Conservation (phyloP, 2,797 vertebrate species). For the Bradypodion pumilum region DNA sequence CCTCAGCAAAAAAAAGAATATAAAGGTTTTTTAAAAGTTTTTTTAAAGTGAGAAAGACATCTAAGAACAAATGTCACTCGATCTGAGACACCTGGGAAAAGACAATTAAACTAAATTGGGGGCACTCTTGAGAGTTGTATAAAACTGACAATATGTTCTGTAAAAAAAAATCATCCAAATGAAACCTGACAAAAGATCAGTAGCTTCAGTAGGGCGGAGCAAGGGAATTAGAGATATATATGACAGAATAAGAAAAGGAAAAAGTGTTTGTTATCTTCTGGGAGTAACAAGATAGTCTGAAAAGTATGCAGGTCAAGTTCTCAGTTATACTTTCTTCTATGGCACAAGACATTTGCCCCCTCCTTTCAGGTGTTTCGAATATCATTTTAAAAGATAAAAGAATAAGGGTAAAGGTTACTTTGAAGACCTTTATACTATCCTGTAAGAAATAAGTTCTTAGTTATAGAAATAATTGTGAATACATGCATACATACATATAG, state of each 20-base stretch:
- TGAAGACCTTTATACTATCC: constrained; percentile 7
- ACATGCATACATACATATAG: not conserved
- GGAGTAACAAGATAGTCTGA: constrained; percentile 22
- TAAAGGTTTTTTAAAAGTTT: not conserved
- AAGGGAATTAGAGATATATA: not conserved
- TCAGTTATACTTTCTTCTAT: constrained; percentile 2
- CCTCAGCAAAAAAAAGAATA: constrained; percentile 26
- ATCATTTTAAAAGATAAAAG: constrained; percentile 24
- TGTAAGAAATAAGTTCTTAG: constrained; percentile 11
- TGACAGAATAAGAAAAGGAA: not conserved
- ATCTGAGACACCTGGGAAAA: constrained; percentile 53
- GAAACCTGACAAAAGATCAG: constrained; percentile 37
- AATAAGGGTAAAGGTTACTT: constrained; percentile 1
- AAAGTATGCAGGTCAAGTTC: constrained; percentile 18
- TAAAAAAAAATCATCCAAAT: constrained; percentile 28
- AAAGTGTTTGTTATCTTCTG: constrained; percentile 3
- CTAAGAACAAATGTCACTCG: constrained; percentile 43
- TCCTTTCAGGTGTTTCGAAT: not conserved
- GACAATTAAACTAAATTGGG: constrained; percentile 63
- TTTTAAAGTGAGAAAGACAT: constrained; percentile 43
- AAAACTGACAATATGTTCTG: constrained; percentile 45
- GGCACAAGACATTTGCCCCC: not conserved
- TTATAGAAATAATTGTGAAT: constrained; percentile 14
- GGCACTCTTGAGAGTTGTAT: constrained; percentile 44
- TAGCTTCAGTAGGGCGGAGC: constrained; percentile 19